Percentiles rank a stretch among this genome's conserved stretches.
Conservation (phyloP, 2,888 invertebrate species). For the Andrena camellia region DNA sequence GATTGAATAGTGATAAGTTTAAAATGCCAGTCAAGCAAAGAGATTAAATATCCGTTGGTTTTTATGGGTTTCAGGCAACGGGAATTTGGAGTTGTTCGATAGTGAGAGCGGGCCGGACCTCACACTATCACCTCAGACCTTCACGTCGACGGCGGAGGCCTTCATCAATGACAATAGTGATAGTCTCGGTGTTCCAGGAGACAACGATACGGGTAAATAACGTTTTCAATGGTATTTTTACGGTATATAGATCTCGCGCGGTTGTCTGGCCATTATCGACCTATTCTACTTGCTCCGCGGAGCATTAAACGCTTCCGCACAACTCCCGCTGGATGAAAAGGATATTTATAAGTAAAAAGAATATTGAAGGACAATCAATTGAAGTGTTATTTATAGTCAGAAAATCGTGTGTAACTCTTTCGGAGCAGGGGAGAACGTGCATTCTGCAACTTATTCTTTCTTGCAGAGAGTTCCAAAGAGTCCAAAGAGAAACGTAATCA, state of each 20-base stretch:
- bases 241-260: not conserved
- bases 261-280: not conserved
- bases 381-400: not conserved
- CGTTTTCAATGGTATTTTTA: not conserved
- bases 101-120: slow-evolving; percentile 88
- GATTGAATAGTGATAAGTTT: too few relatives aligned
- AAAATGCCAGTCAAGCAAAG: not conserved
- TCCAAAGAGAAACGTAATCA: not conserved
- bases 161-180: slow-evolving; percentile 89
- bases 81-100: slow-evolving; percentile 87
- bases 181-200: slow-evolving; percentile 88
- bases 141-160: slow-evolving; percentile 88
- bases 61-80: slow-evolving; percentile 79
- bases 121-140: slow-evolving; percentile 88
- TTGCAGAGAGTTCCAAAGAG: too few relatives aligned
- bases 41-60: not conserved
- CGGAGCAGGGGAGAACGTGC: not conserved
- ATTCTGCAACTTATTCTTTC: too few relatives aligned
- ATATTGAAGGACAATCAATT: not conserved
- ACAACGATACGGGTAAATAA: slow-evolving; percentile 87
- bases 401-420: not conserved
- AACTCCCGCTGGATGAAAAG: not conserved
- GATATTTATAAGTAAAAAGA: not conserved
- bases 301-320: not conserved
- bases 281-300: slow-evolving; percentile 12